These are phyloP conservation scores for Tetheella fluctuosa DNA, from an alignment of 2,888 invertebrate species.

Conservation along the genomic window DNA sequence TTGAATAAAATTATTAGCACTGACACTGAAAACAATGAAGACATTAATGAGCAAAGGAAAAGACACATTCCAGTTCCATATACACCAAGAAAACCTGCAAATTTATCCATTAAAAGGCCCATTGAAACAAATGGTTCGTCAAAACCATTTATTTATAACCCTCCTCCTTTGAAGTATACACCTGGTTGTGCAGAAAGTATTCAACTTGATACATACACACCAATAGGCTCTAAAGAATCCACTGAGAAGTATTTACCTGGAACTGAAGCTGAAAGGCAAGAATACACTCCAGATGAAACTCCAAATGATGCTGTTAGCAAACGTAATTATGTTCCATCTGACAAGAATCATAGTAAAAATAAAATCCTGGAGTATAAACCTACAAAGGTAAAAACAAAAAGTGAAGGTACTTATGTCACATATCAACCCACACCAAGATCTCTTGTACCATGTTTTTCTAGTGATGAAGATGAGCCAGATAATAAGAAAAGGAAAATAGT, in stretches of 20 bases:
- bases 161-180: conserved; percentile 68
- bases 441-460: conserved; percentile 77
- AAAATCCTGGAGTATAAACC: conserved; percentile 79
- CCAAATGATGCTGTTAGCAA: conserved; percentile 48
- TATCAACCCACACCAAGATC: conserved; percentile 78
- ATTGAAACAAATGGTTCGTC: conserved; percentile 64
- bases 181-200: conserved; percentile 67
- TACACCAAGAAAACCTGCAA: conserved; percentile 76
- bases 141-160: conserved; percentile 73
- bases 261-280: conserved; percentile 61
- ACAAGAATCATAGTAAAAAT: conserved; percentile 65
- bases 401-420: conserved; percentile 55
- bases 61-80: conserved; percentile 81
- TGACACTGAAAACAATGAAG: conserved; percentile 60
- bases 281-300: conserved; percentile 67
- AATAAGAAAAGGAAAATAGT: conserved; percentile 68
- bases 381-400: conserved; percentile 59
- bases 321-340: conserved; percentile 75
- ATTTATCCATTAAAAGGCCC: conserved; percentile 63
- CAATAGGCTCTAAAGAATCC: conserved; percentile 65
- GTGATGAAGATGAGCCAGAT: conserved; percentile 78
- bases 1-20: conserved; percentile 74
- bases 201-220: conserved; percentile 69
- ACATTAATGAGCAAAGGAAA: conserved; percentile 63
- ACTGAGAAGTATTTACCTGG: conserved; percentile 75